These are phyloP conservation scores for Nebria salina DNA, from an alignment of 2,888 invertebrate species.

Conservation along the genomic window DNA sequence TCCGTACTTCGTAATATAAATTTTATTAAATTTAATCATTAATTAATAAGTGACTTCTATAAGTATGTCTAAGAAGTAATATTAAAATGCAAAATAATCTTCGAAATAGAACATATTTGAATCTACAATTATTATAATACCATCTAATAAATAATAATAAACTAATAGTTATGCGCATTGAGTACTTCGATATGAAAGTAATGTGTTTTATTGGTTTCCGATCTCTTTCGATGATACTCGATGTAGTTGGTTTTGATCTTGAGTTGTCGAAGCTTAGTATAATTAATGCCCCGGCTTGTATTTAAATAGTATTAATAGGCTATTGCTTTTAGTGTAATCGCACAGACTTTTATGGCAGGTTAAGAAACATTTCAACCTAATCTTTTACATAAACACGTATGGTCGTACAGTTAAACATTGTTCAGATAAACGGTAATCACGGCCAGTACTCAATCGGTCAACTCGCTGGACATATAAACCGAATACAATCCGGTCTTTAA, in stretches of 20 bases:
- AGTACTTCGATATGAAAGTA: neutral
- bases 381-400: slow-evolving; percentile 59
- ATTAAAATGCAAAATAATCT: no score
- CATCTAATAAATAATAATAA: no score
- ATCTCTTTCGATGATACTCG: slow-evolving; percentile 28
- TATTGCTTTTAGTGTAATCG: slow-evolving; percentile 62
- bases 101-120: no score
- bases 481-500: slow-evolving; percentile 36
- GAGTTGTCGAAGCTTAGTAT: slow-evolving; percentile 30
- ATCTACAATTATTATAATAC: no score
- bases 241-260: slow-evolving; percentile 12
- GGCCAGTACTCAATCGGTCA: slow-evolving; percentile 6
- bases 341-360: slow-evolving; percentile 57
- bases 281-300: slow-evolving; percentile 56
- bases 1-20: no score
- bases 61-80: no score
- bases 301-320: slow-evolving; percentile 62
- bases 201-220: neutral
- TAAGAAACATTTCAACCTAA: slow-evolving; percentile 60
- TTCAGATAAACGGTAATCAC: slow-evolving; percentile 9
- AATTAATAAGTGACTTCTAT: no score
- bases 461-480: slow-evolving; percentile 32
- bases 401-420: slow-evolving; percentile 47
- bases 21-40: no score
- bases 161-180: no score